These are phyloP conservation scores for Opisthocomus hoazin DNA, from an alignment of 2,113 vertebrate genomes.

Conservation along the genomic window DNA sequence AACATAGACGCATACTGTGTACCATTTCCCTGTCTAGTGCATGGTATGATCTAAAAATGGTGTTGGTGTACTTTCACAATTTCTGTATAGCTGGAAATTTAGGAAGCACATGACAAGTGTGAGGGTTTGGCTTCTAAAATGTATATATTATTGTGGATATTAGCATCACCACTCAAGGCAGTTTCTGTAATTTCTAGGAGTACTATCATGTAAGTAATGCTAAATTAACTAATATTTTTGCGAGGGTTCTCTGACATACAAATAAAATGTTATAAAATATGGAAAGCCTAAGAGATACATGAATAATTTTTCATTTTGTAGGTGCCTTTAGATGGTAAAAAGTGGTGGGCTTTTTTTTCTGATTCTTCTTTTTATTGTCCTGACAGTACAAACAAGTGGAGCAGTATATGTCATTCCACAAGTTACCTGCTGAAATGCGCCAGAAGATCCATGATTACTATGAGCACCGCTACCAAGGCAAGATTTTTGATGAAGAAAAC, in stretches of 20 bases:
- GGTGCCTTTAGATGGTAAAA: background rate
- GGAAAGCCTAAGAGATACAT: background rate
- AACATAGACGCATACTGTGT: background rate
- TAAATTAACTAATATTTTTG: background rate
- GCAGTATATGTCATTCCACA: conserved; percentile 99
- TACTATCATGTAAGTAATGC: background rate
- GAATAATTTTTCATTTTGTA: background rate
- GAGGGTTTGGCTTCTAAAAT: background rate
- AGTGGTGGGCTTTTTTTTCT: background rate
- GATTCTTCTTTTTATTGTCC: conserved; percentile 13
- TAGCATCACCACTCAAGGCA: background rate
- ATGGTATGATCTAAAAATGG: background rate
- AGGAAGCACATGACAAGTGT: background rate
- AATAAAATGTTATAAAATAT: background rate
- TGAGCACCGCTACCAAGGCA: conserved; percentile 97
- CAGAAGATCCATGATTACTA: conserved; percentile 99
- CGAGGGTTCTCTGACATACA: background rate
- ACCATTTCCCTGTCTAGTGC: background rate
- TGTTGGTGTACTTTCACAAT: background rate
- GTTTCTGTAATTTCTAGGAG: background rate
- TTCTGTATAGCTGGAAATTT: background rate
- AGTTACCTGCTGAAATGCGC: conserved; percentile 96
- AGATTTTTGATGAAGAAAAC: conserved; percentile 98
- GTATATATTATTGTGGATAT: background rate
- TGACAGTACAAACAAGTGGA: conserved; percentile 98